Evolutionary conservation across 1,140 invertebrate genomes (phyloP).

Genomic region (Lordiphosa stackelbergi): DNA sequence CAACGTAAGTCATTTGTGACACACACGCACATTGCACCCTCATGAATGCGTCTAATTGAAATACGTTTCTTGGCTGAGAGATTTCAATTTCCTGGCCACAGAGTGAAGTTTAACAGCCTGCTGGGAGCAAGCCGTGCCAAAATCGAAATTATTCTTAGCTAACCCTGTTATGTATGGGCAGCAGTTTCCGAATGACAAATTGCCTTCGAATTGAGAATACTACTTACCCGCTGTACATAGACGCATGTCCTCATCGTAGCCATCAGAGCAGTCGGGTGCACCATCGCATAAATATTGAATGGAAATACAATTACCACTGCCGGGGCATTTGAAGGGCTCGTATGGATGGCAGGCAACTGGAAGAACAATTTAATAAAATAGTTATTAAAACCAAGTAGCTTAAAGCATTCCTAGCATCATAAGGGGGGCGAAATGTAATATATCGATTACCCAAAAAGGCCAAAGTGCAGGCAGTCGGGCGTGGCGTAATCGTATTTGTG

Average conservation of each 20-base stretch:
- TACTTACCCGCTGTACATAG: constrained; percentile 93
- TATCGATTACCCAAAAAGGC: background rate
- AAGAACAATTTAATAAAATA: constrained; percentile 24
- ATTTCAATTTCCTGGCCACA: background rate
- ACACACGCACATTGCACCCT: constrained; percentile 1
- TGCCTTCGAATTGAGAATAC: background rate
- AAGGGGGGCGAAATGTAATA: background rate
- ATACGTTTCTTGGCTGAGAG: constrained; percentile 3
- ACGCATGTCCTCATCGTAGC: constrained; percentile 88
- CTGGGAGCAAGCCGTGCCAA: too few species aligned
- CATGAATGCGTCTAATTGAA: constrained; percentile 13
- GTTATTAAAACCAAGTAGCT: constrained; percentile 1
- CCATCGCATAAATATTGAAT: constrained; percentile 97
- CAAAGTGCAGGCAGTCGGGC: background rate
- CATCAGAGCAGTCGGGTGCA: constrained; percentile 94
- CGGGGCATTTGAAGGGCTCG: constrained; percentile 96
- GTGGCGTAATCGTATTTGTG: constrained; percentile 6
- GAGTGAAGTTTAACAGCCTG: background rate
- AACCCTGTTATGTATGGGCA: constrained; percentile 30
- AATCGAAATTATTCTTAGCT: constrained; percentile 7
- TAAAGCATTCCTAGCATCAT: constrained; percentile 2
- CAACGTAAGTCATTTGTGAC: constrained; percentile 24
- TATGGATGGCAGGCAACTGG: constrained; percentile 88
- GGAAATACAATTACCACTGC: constrained; percentile 93
- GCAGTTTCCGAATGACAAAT: constrained; percentile 4